Evolutionary conservation across 2,797 vertebrate species (phyloP).

Genomic region (Bovichtus variegatus): DNA sequence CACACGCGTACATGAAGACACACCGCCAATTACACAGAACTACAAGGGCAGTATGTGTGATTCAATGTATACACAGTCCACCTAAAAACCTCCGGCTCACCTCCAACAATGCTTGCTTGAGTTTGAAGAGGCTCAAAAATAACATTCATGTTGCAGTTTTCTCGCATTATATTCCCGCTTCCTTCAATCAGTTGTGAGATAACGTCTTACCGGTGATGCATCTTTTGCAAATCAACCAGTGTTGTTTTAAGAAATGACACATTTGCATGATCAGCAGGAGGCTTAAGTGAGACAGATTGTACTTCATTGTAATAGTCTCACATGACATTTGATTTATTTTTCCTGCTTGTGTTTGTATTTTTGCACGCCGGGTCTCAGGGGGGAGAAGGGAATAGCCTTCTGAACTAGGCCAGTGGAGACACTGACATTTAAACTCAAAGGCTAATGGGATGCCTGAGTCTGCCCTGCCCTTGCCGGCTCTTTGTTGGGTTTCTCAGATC

Average conservation of each 20-base stretch:
- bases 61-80: background rate
- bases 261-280: constrained; percentile 45
- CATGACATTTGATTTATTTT: constrained; percentile 73
- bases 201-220: background rate
- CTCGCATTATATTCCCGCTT: background rate
- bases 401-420: constrained; percentile 81
- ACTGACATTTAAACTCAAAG: constrained; percentile 87
- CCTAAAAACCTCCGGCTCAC: background rate
- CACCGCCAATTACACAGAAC: background rate
- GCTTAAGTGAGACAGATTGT: constrained; percentile 28
- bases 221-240: background rate
- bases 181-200: constrained; percentile 5
- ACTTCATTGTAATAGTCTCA: constrained; percentile 47
- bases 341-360: constrained; percentile 66
- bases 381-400: constrained; percentile 60
- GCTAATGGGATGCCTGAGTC: constrained; percentile 84
- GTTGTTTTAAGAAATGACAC: constrained; percentile 18
- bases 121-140: background rate
- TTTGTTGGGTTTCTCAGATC: constrained; percentile 73
- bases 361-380: constrained; percentile 58
- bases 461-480: constrained; percentile 60
- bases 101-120: background rate
- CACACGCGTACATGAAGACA: background rate
- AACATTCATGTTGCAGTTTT: background rate
- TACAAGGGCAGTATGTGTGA: background rate